These are phyloP conservation scores for Drosophila sturtevanti DNA, from an alignment of 1,140 invertebrate genomes.

Conservation along the genomic window DNA sequence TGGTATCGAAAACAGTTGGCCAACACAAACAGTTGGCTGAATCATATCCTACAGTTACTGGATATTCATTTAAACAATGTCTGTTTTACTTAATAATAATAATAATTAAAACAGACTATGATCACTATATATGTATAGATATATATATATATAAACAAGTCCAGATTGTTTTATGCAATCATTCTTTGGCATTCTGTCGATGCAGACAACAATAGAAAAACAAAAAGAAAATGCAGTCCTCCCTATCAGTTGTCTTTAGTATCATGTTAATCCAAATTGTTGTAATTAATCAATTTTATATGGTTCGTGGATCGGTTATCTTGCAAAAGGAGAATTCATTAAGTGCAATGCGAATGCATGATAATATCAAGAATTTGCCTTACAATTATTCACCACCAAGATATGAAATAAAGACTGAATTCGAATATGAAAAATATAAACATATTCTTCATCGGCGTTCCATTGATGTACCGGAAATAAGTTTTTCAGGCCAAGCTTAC, in stretches of 20 bases:
- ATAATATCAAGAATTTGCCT: no score
- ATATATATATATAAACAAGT: neutral
- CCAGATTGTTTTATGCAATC: neutral
- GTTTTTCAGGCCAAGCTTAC: conserved; percentile 25
- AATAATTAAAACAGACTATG: neutral
- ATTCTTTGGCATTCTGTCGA: neutral
- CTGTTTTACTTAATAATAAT: neutral
- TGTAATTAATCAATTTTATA: neutral
- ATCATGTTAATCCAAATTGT: neutral
- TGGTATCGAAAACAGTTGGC: neutral
- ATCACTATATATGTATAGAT: neutral
- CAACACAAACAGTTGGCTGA: neutral
- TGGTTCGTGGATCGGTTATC: neutral
- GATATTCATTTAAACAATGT: neutral
- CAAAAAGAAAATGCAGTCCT: neutral
- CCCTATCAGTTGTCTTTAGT: neutral
- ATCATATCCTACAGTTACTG: neutral
- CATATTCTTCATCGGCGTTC: neutral
- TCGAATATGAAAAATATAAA: no score
- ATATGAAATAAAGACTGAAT: no score
- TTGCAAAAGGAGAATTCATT: neutral
- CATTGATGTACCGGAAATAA: conserved; percentile 40
- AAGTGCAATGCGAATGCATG: no score
- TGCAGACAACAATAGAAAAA: no score
- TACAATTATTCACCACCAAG: no score